Base-by-base conservation (phyloP, 2,797 vertebrate genomes). In the Apodemus agrarius region DNA sequence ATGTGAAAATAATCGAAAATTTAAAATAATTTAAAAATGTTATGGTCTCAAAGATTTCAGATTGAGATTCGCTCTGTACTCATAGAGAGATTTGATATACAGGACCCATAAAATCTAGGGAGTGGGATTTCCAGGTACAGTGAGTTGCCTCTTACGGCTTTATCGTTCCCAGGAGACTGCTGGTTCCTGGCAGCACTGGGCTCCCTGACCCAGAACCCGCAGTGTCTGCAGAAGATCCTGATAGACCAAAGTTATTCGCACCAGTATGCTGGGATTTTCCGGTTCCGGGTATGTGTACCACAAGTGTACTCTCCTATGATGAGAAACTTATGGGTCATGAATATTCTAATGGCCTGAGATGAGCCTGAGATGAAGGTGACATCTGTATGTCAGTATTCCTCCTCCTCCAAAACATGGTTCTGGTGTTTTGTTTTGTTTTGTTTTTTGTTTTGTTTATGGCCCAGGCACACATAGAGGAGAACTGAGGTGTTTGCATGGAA, bases 101-200 rank as follows among this genome's bases (percentile, higher is more conserved):
- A 76, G 63, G 3, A 37, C 17, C 57, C 82, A 61, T 78, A 26
- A 93, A 43, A 69, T 21, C 26, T 65, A 5, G 1, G 29, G 29
- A 4, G 2, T 26, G 21, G 26, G 54, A 4, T 52, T 92, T 82
- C 54, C 49, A 19, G 24, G 21, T 37, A n/a, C 14, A 52, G 54
- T 24, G 31, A 12, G 0, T 4, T 13, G 29, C 21, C 5, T 92
- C 46, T 96, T 31, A 40, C 1, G 16, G 3, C 34, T 97, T 95
- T 52, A 0, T 97, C 80, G 22, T 34, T 95, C 57, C 21, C 89
- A 99, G 99, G 97, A 97, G 98, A 99, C 43, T 99, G 99, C 93
- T 99, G 99, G 98, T 92, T 99, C 96, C 98, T 99, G 89, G 98
- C 99, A 89, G 99, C 98, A 0, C 97, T 99, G 89, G 99, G 98